Evolutionary conservation across 2,888 invertebrate species (phyloP).

Genomic region (Ectobius pallidus): DNA sequence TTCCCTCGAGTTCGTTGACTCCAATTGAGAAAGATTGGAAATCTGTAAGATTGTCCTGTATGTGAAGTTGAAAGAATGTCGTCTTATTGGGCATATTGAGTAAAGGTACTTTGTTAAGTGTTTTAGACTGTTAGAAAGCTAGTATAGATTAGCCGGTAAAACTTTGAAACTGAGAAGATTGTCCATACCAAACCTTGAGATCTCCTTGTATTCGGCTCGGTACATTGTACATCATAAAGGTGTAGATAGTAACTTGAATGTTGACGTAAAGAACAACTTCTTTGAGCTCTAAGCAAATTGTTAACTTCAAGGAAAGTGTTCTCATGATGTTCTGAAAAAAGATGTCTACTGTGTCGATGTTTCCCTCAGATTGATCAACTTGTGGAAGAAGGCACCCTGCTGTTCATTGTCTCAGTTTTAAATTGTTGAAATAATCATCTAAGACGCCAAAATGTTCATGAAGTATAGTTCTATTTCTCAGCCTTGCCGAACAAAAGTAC

Average conservation of each 20-base stretch:
- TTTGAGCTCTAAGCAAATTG: background rate
- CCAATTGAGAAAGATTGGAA: background rate
- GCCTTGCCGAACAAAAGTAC: constrained; percentile 37
- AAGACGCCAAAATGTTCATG: background rate
- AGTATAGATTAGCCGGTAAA: constrained; percentile 16
- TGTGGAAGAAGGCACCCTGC: background rate
- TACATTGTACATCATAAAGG: constrained; percentile 1
- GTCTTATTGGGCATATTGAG: background rate
- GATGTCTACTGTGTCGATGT: background rate
- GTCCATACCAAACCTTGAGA: constrained; percentile 22
- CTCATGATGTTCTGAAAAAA: background rate
- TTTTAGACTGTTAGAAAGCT: constrained; percentile 13
- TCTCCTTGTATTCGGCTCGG: constrained; percentile 19
- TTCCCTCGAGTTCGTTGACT: constrained; percentile 18
- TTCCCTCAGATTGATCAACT: constrained; percentile 4
- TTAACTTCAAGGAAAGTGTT: background rate
- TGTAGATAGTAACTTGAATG: constrained; percentile 10
- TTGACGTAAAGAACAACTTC: background rate
- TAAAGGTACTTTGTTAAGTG: constrained; percentile 1
- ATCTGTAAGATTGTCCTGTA: constrained; percentile 7
- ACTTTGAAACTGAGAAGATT: constrained; percentile 9
- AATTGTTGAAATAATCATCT: constrained; percentile 7
- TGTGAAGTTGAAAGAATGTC: constrained; percentile 15
- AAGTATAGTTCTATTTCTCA: background rate
- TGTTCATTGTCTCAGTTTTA: constrained; percentile 4